Evolutionary conservation across 1,140 invertebrate genomes (phyloP), one percentile per base, ranked within the genome.

Genomic region (Dendrolimus kikuchii): DNA sequence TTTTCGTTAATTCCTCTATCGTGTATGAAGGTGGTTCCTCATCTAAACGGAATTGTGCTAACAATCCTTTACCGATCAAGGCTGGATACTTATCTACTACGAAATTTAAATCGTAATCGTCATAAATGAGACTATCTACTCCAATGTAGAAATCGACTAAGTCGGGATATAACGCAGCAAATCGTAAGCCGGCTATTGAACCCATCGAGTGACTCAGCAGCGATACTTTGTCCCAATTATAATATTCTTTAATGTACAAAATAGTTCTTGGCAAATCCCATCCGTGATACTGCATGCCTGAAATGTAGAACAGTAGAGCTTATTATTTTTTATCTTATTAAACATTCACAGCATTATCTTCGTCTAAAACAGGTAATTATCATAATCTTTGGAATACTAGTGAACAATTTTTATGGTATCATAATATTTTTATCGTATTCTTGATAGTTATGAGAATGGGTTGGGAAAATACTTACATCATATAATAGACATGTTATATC

Each of bases 191-290:
- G 7, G 89, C 83, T 37, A 91, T 89, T 5, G 89, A 90, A 46
- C 92, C 92, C 88, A 93, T 88, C 0, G 92, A 93, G 66, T 94
- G 93, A 3, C 88, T 88, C 45, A 94, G 62, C 9, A 93, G 69
- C n/a, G 91, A 91, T 4, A 94, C 77, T 76, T 92, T 91, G 8
- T 90, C 81, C 93, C 93, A 95, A 55, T 90, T 89, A 64, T 92
- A 91, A 60, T 93, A 84, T 40, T 92, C 86, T 55, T 89, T 87
- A 23, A 95, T 71, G 43, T 88, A 80, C 8, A 89, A 74, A 0
- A 94, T 74, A 38, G 90, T 46, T 5, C 90, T 65, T 0, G 90
- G 71, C 57, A 88, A 85, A 53, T 91, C 89, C 54, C 90, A 86
- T 6, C 82, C 86, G 62, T 90, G 84, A 68, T 94, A 95, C 42